phyloP scores from a whole-genome alignment of 2,113 vertebrate genomes.

The Helogale parvula region DNA sequence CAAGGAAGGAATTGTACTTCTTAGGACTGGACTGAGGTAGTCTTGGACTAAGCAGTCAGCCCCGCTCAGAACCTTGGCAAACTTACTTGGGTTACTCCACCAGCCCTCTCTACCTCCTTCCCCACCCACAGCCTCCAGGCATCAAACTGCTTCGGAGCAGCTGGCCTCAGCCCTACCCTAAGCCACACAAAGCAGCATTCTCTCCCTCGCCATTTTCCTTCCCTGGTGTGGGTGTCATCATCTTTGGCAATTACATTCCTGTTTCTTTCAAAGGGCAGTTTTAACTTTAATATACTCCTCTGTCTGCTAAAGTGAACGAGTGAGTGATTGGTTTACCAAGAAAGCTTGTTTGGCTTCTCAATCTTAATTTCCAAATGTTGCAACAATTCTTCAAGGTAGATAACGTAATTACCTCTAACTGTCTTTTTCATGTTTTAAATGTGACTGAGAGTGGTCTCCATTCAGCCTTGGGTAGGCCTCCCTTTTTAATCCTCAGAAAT shows the following conservation, averaged over 20 bases:
- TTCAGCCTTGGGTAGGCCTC: background rate
- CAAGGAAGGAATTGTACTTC: slow-evolving; percentile 56
- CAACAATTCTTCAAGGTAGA: background rate
- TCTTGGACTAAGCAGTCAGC: slow-evolving; percentile 32
- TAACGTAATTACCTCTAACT: background rate
- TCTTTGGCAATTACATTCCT: background rate
- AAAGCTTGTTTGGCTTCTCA: background rate
- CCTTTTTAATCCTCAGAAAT: background rate
- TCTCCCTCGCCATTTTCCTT: background rate
- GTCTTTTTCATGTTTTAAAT: slow-evolving; percentile 4
- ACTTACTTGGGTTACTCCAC: background rate
- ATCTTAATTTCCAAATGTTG: background rate
- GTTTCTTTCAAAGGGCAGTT: background rate
- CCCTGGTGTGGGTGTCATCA: background rate
- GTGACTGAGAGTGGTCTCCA: background rate
- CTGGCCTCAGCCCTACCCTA: background rate
- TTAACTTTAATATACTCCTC: background rate
- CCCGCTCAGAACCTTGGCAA: slow-evolving; percentile 42
- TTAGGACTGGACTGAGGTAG: background rate
- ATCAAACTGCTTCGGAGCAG: slow-evolving; percentile 31
- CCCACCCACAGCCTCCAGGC: slow-evolving; percentile 31
- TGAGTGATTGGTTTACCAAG: background rate
- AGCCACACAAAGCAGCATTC: slow-evolving; percentile 49
- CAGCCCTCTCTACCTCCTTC: background rate
- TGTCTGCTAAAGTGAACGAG: background rate